Evolutionary conservation across 2,888 invertebrate species (phyloP).

Genomic region (Brachyopa scutellaris): DNA sequence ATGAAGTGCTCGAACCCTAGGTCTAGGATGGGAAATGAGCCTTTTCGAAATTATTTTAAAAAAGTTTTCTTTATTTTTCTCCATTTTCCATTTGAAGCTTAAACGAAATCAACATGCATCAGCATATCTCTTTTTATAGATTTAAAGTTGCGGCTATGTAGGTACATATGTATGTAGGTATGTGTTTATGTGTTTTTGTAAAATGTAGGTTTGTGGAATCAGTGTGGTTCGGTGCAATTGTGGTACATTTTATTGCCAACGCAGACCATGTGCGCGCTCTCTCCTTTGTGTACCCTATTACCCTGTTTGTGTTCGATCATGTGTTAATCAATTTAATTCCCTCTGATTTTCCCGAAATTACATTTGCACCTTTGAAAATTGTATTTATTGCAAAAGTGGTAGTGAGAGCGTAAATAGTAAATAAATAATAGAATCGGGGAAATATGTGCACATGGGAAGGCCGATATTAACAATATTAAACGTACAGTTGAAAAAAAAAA

Average conservation of each 20-base stretch:
- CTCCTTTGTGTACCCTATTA: constrained; percentile 15
- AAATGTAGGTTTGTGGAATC: background rate
- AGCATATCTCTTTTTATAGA: constrained; percentile 28
- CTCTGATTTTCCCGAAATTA: constrained; percentile 62
- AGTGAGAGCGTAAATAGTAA: background rate
- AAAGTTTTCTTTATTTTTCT: constrained; percentile 27
- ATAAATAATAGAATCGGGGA: too few relatives aligned
- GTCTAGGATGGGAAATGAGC: constrained; percentile 40
- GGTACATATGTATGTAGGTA: background rate
- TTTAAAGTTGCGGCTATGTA: background rate
- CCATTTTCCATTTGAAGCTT: too few relatives aligned
- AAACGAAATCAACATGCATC: constrained; percentile 43
- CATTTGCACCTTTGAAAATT: constrained; percentile 62
- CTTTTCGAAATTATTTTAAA: constrained; percentile 57
- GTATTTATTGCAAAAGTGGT: constrained; percentile 45
- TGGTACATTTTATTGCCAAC: constrained; percentile 32
- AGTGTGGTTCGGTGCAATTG: constrained; percentile 38
- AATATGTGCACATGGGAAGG: too few relatives aligned
- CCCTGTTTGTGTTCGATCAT: constrained; percentile 39
- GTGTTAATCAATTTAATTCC: constrained; percentile 65
- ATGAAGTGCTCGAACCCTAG: constrained; percentile 44
- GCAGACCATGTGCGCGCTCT: constrained; percentile 7
- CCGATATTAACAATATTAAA: too few relatives aligned
- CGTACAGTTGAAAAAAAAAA: too few relatives aligned
- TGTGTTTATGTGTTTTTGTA: background rate